These are phyloP conservation scores for Gymnodraco acuticeps DNA, from an alignment of 2,797 vertebrate genomes.

Conservation along the genomic window DNA sequence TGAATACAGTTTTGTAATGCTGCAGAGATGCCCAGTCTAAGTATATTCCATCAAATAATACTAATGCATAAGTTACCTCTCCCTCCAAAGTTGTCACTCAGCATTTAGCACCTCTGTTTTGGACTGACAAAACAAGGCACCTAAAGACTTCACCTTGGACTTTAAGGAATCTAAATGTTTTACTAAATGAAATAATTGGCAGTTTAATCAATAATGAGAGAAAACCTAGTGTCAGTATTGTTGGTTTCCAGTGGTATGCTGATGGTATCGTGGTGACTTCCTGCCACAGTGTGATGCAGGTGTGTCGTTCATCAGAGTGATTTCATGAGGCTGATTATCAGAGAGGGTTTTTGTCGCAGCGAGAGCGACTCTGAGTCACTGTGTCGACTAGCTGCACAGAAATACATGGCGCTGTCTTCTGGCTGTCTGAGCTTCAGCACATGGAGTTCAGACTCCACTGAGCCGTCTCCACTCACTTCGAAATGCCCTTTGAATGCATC, in stretches of 20 bases:
- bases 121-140: no score
- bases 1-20: no score
- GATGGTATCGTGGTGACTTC: constrained; percentile 28
- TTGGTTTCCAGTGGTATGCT: background rate
- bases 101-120: no score
- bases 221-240: background rate
- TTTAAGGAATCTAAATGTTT: no score
- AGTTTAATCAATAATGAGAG: no score
- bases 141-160: no score
- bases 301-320: background rate
- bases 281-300: constrained; percentile 29
- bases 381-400: constrained; percentile 52
- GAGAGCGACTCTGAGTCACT: constrained; percentile 19
- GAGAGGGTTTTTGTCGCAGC: constrained; percentile 36
- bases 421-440: constrained; percentile 23
- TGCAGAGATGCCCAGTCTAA: no score
- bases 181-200: no score
- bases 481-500: background rate
- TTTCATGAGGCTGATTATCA: constrained; percentile 11
- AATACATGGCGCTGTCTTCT: constrained; percentile 41
- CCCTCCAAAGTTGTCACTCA: no score
- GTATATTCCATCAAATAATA: no score
- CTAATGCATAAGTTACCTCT: no score
- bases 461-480: constrained; percentile 39
- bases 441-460: constrained; percentile 20